phyloP scores from a whole-genome alignment of 2,888 invertebrate genomes.

The Drosophila imparisetae region DNA sequence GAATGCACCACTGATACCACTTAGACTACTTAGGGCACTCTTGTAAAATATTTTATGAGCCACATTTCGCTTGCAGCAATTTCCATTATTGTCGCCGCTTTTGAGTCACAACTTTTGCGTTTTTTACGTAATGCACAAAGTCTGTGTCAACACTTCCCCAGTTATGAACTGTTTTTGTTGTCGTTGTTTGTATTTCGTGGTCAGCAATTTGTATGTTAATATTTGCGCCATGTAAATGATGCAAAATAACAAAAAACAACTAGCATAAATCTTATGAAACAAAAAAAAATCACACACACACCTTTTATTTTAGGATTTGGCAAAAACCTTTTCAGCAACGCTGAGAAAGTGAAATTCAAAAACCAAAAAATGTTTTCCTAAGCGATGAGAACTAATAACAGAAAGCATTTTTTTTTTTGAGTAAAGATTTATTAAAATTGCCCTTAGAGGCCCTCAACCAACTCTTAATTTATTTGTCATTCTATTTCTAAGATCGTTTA shows the following conservation, averaged over 20 bases:
- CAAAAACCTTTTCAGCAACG: constrained; percentile 16
- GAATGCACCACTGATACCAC: constrained; percentile 38
- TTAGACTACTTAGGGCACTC: constrained; percentile 12
- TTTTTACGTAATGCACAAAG: constrained; percentile 46
- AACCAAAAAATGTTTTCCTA: neutral
- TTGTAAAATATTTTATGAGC: constrained; percentile 56
- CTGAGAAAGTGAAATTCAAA: constrained; percentile 47
- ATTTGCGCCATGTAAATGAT: constrained; percentile 50
- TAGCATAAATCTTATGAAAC: constrained; percentile 26
- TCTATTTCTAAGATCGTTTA: neutral
- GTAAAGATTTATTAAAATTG: neutral
- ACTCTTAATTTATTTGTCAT: neutral
- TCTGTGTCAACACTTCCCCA: constrained; percentile 40
- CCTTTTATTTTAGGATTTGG: constrained; percentile 32
- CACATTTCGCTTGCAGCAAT: constrained; percentile 39
- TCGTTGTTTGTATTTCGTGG: constrained; percentile 10
- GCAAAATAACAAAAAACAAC: constrained; percentile 20
- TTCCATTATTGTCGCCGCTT: constrained; percentile 40
- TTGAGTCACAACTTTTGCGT: constrained; percentile 20
- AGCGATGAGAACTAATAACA: neutral
- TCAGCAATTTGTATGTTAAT: constrained; percentile 48
- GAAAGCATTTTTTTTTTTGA: neutral
- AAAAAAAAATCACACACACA: neutral
- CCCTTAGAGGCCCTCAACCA: neutral
- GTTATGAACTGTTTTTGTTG: constrained; percentile 19